Evolutionary conservation across 2,888 invertebrate species (phyloP).

Genomic region (Phanerotoma sp.): DNA sequence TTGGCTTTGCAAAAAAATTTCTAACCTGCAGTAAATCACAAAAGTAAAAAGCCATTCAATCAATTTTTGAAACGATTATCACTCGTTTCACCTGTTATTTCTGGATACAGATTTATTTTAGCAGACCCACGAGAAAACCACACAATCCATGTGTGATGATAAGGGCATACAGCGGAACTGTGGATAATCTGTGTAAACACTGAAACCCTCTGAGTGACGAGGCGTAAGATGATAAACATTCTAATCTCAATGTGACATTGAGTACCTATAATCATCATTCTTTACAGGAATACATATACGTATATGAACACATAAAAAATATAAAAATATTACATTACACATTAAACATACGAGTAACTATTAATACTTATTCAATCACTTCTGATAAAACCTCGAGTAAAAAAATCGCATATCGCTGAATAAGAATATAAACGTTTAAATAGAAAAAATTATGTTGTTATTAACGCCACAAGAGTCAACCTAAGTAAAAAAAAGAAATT

Average conservation of each 20-base stretch:
- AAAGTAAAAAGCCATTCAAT: no score
- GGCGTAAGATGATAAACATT: slow-evolving; percentile 34
- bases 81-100: no score
- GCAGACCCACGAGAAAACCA: neutral
- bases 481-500: no score
- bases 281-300: neutral
- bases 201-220: slow-evolving; percentile 26
- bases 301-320: neutral
- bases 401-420: no score
- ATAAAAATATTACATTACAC: slow-evolving; percentile 3
- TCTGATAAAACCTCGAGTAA: no score
- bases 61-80: no score
- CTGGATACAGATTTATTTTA: neutral
- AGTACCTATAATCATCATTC: slow-evolving; percentile 22
- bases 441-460: no score
- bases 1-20: no score
- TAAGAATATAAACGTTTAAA: no score
- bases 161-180: slow-evolving; percentile 32
- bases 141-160: neutral
- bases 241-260: slow-evolving; percentile 42
- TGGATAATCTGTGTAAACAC: slow-evolving; percentile 35
- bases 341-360: slow-evolving; percentile 10
- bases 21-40: no score
- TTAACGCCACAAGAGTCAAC: no score
- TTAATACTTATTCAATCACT: no score